phyloP scores from a whole-genome alignment of 2,888 invertebrate genomes.

The Acanthacorydalis orientalis region DNA sequence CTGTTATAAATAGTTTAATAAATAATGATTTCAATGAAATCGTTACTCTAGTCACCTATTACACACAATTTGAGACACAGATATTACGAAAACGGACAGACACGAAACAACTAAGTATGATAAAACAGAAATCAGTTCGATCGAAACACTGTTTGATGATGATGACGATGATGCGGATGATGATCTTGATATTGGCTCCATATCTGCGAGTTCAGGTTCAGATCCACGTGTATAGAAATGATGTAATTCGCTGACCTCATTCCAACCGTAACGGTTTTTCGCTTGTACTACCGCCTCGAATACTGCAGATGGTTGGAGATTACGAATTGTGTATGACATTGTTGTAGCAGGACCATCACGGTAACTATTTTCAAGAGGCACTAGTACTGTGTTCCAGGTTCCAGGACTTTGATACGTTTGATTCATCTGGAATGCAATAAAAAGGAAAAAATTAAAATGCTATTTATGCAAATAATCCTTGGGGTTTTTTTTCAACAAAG shows the following conservation, averaged over 20 bases:
- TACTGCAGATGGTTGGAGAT: conserved; percentile 44
- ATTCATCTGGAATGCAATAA: conserved; percentile 38
- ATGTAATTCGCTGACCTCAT: conserved; percentile 56
- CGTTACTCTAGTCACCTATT: too few relatives aligned
- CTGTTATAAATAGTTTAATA: too few relatives aligned
- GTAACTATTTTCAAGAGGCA: conserved; percentile 22
- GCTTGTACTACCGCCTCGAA: conserved; percentile 61
- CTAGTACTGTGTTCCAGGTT: conserved; percentile 49
- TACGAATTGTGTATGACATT: conserved; percentile 46
- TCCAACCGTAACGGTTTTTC: conserved; percentile 60
- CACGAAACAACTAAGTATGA: too few relatives aligned
- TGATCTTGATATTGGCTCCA: conserved; percentile 5
- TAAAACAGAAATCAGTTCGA: too few relatives aligned
- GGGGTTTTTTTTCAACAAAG: too few relatives aligned
- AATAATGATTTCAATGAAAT: too few relatives aligned
- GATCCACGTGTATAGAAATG: conserved; percentile 49
- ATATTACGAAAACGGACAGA: too few relatives aligned
- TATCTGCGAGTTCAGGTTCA: conserved; percentile 3
- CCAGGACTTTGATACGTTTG: conserved; percentile 54
- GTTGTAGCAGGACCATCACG: conserved; percentile 26
- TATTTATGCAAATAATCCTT: not conserved
- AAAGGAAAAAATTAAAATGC: not conserved
- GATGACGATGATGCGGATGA: not conserved
- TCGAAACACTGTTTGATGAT: not conserved
- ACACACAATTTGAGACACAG: too few relatives aligned